Conservation (phyloP, 2,888 invertebrate species). For the Leistus spinibarbis region DNA sequence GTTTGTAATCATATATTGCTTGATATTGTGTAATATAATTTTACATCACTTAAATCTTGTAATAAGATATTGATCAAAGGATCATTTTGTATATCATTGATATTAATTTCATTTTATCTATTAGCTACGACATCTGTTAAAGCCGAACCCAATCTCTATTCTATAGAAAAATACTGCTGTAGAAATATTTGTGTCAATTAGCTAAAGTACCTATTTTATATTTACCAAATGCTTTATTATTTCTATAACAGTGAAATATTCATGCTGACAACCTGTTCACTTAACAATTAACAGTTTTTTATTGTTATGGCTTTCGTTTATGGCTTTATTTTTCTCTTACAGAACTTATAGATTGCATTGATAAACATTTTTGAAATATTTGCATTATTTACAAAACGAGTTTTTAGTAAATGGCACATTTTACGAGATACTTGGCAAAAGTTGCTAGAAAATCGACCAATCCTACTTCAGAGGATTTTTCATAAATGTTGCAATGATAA, state of each 20-base stretch:
- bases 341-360: no score
- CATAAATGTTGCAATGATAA: no score
- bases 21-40: background rate
- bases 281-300: background rate
- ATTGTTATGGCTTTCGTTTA: no score
- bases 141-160: background rate
- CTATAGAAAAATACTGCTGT: background rate
- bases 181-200: background rate
- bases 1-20: background rate
- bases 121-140: background rate
- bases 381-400: no score
- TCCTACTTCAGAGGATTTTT: no score
- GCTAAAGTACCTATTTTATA: background rate
- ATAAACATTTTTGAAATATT: no score
- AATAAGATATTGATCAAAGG: background rate
- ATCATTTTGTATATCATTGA: no score
- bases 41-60: background rate
- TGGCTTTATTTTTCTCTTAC: background rate
- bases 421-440: no score
- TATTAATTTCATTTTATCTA: background rate
- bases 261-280: background rate
- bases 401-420: no score
- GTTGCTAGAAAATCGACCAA: no score
- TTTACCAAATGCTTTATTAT: background rate
- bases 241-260: background rate